Evolutionary conservation across 2,888 invertebrate species (phyloP), one percentile per base, ranked within the genome.

Genomic region (Stomorhina lunata): DNA sequence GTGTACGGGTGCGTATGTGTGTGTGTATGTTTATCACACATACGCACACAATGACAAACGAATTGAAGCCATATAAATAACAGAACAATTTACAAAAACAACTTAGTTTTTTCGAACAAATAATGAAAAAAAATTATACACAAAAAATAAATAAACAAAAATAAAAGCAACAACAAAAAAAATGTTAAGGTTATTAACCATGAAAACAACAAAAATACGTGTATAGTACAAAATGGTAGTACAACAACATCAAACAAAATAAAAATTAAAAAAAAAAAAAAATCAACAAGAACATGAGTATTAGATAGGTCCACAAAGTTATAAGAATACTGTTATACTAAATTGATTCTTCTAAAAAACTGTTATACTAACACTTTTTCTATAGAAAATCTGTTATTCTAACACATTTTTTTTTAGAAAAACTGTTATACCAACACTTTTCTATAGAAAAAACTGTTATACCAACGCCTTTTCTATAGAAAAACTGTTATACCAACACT

Each of bases 21-120:
- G 1, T 20, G 9, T 55, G 55, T 20, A 20, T 22, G 59, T 32
- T 68, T 68, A 68, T 0, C 50, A 71, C 27, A 59, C 27, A 61
- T 40, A 12, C 4, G 12, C 12, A 40, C 37, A 12, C 57, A 43
- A 22, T 12, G 40, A n/a, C 48, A 57, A 79, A 59, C 50, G 59
- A 61, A 71, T 71, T 79, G 82, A 82, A 82, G 82, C 82, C 82
- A 82, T 82, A 82, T 76, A 80, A 80, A 77, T 78, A 82, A 75
- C 71, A 73, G 79, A 75, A 75, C 57, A 69, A 65, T 72, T 77
- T 68, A 40, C 20, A 75, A 37, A 65, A 71, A 71, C 43, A 65
- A 66, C 3, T 1, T 22, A 10, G 48, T 59, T 59, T 29, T 55
- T n/a, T 63, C 20, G 25, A 63, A 81, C 37, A 71, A 73, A 80